Base-by-base conservation (phyloP, 2,797 vertebrate genomes). In the Phalanger gymnotis region DNA sequence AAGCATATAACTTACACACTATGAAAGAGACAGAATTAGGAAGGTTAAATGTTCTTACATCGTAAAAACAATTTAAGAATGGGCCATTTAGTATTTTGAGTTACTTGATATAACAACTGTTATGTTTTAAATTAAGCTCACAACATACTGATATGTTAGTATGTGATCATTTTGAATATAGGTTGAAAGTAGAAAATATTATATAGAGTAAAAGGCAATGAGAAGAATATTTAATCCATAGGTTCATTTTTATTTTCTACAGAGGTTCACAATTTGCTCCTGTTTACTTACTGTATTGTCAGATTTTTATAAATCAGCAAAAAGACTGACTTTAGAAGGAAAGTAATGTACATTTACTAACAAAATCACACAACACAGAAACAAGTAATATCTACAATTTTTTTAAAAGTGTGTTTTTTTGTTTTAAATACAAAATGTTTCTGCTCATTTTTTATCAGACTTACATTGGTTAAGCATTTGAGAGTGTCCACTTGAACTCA, bases 291-390 rank as follows among this genome's bases (percentile, higher is more conserved):
- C 34, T 73, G 40, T 40, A 11, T 25, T 47, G 22, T 25, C 73
- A 81, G 19, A 40, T 6, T 9, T 40, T n/a, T n/a, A 81, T n/a
- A 92, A 94, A 25, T 31, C 4, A 93, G 94, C 30, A 95, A 90
- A 95, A 91, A 92, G 94, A 94, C 16, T 34, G 90, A 90, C 92
- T 93, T 19, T 81, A 54, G 27, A 31, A 54, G 95, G 92, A 90
- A 0, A 54, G 52, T 55, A 93, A 53, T 52, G 92, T 22, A 2
- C 52, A 7, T 28, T 94, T 7, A 3, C 40, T 66, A 92, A 92
- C 61, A 90, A 94, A 93, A 91, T 53, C 53, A 95, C 1, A 90
- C 14, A 90, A 19, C 54, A 56, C 0, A 57, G 61, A 81, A 96
- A 55, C 40, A 73, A 81, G 54, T 81, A 92, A 93, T 61, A 28